A percentile compares a stretch with the other conserved stretches of the same genome.
Evolutionary conservation across 2,113 vertebrate species (phyloP).

Genomic region (Pangasianodon gigas): DNA sequence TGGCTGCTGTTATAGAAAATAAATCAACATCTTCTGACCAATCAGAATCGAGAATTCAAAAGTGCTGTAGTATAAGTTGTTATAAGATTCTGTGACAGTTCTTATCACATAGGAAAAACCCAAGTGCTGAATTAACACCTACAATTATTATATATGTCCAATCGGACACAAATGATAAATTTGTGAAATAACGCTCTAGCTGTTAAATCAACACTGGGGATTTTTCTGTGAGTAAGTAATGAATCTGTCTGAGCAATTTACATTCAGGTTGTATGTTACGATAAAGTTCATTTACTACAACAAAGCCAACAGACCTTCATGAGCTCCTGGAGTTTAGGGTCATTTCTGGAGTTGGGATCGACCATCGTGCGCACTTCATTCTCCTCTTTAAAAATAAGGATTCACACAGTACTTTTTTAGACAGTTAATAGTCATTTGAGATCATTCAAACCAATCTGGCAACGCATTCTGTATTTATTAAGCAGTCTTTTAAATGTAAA

Average conservation of each 20-base stretch:
- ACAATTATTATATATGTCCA: background rate
- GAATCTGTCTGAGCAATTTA: background rate
- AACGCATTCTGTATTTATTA: background rate
- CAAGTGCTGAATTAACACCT: background rate
- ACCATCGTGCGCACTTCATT: conserved; percentile 90
- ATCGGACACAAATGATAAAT: background rate
- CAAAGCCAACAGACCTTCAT: conserved; percentile 76
- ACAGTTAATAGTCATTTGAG: background rate
- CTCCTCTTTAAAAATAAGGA: conserved; percentile 74
- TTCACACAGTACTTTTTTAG: conserved; percentile 16
- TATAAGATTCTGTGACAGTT: background rate
- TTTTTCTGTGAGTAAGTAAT: background rate
- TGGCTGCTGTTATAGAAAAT: background rate
- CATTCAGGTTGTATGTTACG: background rate
- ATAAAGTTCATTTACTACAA: background rate
- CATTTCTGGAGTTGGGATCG: conserved; percentile 86
- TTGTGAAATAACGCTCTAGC: background rate
- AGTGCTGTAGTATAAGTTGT: background rate
- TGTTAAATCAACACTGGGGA: background rate
- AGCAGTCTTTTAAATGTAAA: background rate
- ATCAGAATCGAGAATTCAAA: background rate
- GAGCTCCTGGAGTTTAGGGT: conserved; percentile 85
- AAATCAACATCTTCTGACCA: background rate
- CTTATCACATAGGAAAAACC: background rate
- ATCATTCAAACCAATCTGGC: background rate